These are phyloP conservation scores for Camponotus pennsylvanicus DNA, from an alignment of 1,140 invertebrate genomes.

Conservation along the genomic window DNA sequence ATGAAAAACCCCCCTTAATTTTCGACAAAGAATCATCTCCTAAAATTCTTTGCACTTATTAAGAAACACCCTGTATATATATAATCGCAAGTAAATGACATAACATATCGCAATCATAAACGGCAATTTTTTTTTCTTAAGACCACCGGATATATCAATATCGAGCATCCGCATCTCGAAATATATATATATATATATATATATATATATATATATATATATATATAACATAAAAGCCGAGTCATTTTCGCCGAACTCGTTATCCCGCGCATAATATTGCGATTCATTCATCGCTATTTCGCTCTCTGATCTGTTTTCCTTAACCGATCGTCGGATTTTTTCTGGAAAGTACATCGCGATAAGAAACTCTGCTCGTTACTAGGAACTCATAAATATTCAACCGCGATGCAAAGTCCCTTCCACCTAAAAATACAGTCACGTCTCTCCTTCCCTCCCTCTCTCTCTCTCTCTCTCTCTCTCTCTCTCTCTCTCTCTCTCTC, in stretches of 20 bases:
- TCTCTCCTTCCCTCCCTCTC: background rate
- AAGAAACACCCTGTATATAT: no score
- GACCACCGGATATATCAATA: no score
- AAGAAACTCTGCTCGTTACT: background rate
- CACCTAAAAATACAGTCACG: slow-evolving; percentile 34
- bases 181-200: no score
- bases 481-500: background rate
- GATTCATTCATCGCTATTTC: slow-evolving; percentile 25
- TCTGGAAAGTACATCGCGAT: slow-evolving; percentile 10
- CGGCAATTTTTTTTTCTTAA: no score
- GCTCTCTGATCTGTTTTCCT: background rate
- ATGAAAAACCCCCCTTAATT: no score
- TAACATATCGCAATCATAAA: no score
- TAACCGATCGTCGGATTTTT: background rate
- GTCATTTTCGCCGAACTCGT: slow-evolving; percentile 41
- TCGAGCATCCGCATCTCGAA: no score
- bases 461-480: background rate
- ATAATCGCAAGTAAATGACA: no score
- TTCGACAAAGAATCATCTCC: no score
- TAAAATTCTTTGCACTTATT: no score
- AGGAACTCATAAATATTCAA: background rate
- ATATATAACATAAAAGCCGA: background rate
- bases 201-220: background rate
- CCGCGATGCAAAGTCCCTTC: background rate
- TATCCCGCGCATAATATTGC: background rate